A percentile compares a stretch with the other conserved stretches of the same genome.
Conservation (phyloP, 1,140 invertebrate genomes). For the Zaprionus africanus region DNA sequence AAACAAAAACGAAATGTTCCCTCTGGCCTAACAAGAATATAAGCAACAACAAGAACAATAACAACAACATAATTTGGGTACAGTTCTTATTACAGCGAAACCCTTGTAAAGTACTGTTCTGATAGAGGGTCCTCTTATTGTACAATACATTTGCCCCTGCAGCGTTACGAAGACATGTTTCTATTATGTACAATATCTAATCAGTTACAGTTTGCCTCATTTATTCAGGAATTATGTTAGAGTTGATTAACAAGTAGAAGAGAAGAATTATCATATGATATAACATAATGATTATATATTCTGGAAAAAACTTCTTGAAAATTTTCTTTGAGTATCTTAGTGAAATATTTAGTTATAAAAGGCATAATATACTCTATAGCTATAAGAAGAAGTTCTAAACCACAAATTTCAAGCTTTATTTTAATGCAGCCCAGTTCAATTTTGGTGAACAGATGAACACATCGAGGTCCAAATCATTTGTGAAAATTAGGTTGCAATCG, state of each 20-base stretch:
- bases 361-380: too few species aligned
- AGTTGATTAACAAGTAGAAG: neutral
- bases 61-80: neutral
- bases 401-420: too few species aligned
- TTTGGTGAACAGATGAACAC: too few species aligned
- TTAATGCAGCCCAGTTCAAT: too few species aligned
- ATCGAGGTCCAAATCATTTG: too few species aligned
- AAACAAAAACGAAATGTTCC: constrained; percentile 17
- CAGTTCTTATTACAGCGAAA: neutral
- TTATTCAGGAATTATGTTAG: neutral
- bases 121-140: neutral
- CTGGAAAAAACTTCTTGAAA: too few species aligned
- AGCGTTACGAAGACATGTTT: neutral
- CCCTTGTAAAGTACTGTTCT: neutral
- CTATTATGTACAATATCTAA: neutral
- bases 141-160: neutral
- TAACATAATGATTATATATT: too few species aligned
- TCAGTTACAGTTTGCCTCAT: neutral
- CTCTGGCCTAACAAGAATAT: neutral
- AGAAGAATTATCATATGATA: neutral
- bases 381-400: too few species aligned
- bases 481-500: too few species aligned
- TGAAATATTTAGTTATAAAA: too few species aligned
- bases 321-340: too few species aligned
- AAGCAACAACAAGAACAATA: neutral